Evolutionary conservation across 2,797 vertebrate genomes (phyloP), one percentile per base, ranked within the genome.

Genomic region (Cirrhinus molitorella): DNA sequence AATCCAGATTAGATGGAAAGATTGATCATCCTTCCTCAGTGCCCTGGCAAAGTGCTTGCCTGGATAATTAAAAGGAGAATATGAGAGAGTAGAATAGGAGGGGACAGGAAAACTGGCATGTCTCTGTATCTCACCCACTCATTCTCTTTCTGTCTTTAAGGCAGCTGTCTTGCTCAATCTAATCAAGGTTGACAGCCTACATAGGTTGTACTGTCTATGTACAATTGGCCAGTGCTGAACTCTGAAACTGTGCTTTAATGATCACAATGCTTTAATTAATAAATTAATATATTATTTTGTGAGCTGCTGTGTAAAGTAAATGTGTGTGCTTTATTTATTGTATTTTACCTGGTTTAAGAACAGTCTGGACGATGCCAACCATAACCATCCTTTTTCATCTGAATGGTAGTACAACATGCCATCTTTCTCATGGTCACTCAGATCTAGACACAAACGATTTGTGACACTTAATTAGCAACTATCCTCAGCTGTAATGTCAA

Each of bases 1-100:
- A 89, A 90, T 87, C 68, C 19, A 73, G 83, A 90, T 90, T 83
- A 91, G 88, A 90, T 87, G 80, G 81, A 84, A 43, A 87, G 84
- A 90, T 91, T 88, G 88, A 92, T 91, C 80, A 89, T 89, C 72
- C 67, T 86, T 68, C 81, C 68, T 45, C 76, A 70, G 79, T 79
- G 85, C 79, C 67, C 81, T 88, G 90, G 89, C 88, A 87, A 83
- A 59, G 75, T 88, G 81, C 87, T 87, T 83, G 81, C 67, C 66
- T 74, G 85, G 78, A 68, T 92, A 89, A 90, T 90, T 85, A 88
- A 57, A 57, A 83, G 79, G 73, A 75, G 17, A 53, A 70, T 74
- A 78, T n/a, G 55, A 73, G 43, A 7, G 21, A 23, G 37, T 63
- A 45, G 10, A 83, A 47, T 47, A 66, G 59, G 79, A 72, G 87